Evolutionary conservation across 2,888 invertebrate species (phyloP), one percentile per base, ranked within the genome.

Genomic region (Koerneria pararmatus): DNA sequence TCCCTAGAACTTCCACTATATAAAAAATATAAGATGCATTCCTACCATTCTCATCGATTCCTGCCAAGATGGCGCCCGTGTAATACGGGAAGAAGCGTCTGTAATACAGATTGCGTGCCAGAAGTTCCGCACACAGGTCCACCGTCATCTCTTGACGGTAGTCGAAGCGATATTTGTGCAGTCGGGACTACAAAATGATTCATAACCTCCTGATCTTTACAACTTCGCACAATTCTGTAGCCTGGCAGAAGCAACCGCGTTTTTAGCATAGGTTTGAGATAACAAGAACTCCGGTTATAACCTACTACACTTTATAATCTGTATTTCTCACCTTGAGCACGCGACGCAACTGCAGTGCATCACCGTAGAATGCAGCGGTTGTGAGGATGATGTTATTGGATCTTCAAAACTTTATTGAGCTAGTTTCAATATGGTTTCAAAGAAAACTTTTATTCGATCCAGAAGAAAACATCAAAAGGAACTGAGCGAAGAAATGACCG

Each of bases 41-140:
- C 63, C 22, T 65, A 85, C 87, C 97, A 71, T 95, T 90, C 35
- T 89, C 89, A 85, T 97, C 95, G 64, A 98, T 73, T n/a, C 98
- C 98, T 61, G 92, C 97, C 65, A 99, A 86, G 57, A 97, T 89
- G 83, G 95, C 95, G 34, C 92, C 91, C 29, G 95, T 91, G 83
- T 95, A 98, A 85, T 95, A 97, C 0, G 98, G 98, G 85, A 99
- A 99, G 86, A 99, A 98, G 66, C 98, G 89, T 80, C 93, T 91
- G 84, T 93, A 91, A 84, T 98, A 98, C 77, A 99, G 87, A 87
- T 94, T 90, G 3, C 93, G 94, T 0, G 95, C 92, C 22, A 98
- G 86, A 91, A 98, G 91, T 85, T 97, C 95, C 2, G 97, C 93
- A 63, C 91, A 89, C 0, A 95, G 92, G 83, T 92, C 90, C 32